Percentiles rank a stretch among this genome's conserved stretches.
Evolutionary conservation across 1,140 invertebrate genomes (phyloP).

Genomic region (Druon quercuslanigerum): DNA sequence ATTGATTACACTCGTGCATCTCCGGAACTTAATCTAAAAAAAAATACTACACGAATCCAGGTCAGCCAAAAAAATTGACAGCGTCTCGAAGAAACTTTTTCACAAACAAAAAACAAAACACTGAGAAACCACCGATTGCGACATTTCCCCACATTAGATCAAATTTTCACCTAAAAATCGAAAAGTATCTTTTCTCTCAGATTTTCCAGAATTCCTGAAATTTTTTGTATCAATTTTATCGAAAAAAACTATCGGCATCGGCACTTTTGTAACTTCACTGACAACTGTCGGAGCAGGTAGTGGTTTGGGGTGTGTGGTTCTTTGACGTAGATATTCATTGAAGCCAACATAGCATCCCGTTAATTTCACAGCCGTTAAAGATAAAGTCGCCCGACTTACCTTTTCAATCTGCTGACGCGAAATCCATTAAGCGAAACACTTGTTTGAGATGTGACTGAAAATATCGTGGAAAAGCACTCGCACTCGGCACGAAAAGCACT

Average conservation of each 20-base stretch:
- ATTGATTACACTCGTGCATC: too few species aligned
- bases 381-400: not conserved
- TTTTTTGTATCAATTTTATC: too few species aligned
- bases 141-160: too few species aligned
- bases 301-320: slow-evolving; percentile 19
- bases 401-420: not conserved
- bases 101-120: too few species aligned
- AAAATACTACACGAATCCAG: too few species aligned
- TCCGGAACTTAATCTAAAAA: too few species aligned
- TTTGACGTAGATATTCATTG: slow-evolving; percentile 6
- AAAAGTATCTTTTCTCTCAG: too few species aligned
- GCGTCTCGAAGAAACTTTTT: too few species aligned
- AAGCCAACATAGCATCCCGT: not conserved
- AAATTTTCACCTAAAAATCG: too few species aligned
- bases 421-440: not conserved
- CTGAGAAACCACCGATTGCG: too few species aligned
- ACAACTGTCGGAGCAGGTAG: slow-evolving; percentile 40
- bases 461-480: not conserved
- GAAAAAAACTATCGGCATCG: not conserved
- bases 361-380: not conserved
- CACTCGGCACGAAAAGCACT: not conserved
- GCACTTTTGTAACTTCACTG: slow-evolving; percentile 1
- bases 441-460: not conserved
- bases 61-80: too few species aligned
- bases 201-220: too few species aligned